Conservation (phyloP, 2,113 vertebrate species). For the Neolamprologus fasciatus region DNA sequence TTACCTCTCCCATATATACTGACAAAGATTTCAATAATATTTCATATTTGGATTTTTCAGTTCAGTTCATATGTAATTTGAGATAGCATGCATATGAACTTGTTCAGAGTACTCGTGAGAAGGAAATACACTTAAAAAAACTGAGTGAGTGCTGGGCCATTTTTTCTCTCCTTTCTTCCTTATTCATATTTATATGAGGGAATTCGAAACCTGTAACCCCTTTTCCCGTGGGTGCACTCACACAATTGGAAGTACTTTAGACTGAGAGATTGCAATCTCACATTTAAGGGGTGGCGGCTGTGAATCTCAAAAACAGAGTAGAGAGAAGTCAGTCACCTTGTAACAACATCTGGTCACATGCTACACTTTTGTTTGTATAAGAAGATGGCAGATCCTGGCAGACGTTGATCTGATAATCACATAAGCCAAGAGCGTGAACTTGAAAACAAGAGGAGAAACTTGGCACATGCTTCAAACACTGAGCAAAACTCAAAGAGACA, state of each 20-base stretch:
- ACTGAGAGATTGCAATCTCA: not conserved
- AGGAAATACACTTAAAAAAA: not conserved
- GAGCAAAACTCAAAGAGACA: not conserved
- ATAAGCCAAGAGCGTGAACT: not conserved
- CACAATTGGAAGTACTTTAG: not conserved
- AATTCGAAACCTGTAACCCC: not conserved
- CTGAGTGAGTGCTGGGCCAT: not conserved
- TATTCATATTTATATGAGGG: not conserved
- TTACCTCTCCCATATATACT: not conserved
- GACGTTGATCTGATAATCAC: not conserved
- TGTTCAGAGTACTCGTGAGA: not conserved
- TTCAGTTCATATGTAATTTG: not conserved
- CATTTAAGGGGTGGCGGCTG: not conserved
- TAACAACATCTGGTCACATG: not conserved
- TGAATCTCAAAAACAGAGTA: not conserved
- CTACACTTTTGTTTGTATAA: not conserved
- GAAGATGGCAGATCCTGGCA: not conserved
- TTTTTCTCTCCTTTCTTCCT: not conserved
- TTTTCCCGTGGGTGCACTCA: not conserved
- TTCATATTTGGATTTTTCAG: not conserved
- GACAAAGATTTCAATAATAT: not conserved
- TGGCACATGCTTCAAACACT: not conserved
- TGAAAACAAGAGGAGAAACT: not conserved
- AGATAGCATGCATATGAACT: rapidly evolving
- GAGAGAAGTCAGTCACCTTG: not conserved